Base-by-base conservation (phyloP, 2,888 invertebrate genomes). In the Tanaodytes sp. region DNA sequence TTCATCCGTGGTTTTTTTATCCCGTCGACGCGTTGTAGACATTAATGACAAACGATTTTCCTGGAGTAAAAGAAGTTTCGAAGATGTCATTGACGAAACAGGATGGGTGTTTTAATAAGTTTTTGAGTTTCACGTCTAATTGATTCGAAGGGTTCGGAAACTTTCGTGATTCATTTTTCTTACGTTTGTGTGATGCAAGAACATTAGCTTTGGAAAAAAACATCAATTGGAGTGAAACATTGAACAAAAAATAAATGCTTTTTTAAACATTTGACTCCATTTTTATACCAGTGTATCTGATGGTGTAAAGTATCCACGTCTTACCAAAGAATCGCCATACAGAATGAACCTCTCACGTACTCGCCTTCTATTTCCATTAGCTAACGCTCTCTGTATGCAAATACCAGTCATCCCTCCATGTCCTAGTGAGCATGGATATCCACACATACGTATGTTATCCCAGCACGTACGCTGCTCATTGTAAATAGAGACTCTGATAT, bases 331-430 rank as follows among this genome's bases (percentile, higher is more conserved):
- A 82, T 81, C 79, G 76, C 77, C 79, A 75, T 75, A 70, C 76
- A 71, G 77, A 78, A 78, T 74, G 74, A 72, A 74, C 75, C 78
- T 77, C 83, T 84, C 84, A 84, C 84, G 82, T 84, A 83, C 78
- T 78, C 78, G 78, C 79, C 82, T 84, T 82, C 84, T 83, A 84
- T 84, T 84, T 84, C 84, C 84, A 83, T 83, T 81, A 82, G 82
- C 81, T 82, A 78, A 82, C 81, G 79, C 84, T 83, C 82, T 84
- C 83, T 84, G 84, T 84, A 84, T 84, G 84, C 84, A 84, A 84
- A 84, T 84, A 81, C 73, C 78, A 78, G 76, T 77, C 74, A 74
- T 70, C 70, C 71, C 72, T 65, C 62, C 63, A 55, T 61, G 69
- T 70, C 69, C 73, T 67, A 57, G 71, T 54, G 61, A 67, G 71